Percentiles rank a stretch among this genome's conserved stretches.
phyloP scores from a whole-genome alignment of 92 coral and sea anemone genomes.

The Blastomussa wellsi region DNA sequence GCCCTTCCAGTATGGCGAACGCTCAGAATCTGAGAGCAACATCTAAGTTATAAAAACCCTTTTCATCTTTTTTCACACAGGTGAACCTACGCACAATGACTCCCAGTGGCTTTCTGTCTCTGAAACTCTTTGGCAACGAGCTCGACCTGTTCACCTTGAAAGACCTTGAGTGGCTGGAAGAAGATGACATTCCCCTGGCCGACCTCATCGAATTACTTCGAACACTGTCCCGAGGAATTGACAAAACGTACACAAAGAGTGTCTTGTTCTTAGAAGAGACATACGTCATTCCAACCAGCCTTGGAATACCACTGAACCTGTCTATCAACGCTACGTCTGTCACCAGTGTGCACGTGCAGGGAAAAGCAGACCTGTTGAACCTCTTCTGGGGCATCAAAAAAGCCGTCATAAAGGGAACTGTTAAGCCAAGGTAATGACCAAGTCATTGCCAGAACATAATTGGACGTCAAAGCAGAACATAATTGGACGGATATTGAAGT shows the following conservation, averaged over 20 bases:
- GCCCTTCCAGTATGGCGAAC: no score
- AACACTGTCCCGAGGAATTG: constrained; percentile 48
- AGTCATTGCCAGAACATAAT: neutral
- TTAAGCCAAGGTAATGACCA: constrained; percentile 71
- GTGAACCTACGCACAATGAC: constrained; percentile 61
- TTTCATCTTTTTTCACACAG: constrained; percentile 12
- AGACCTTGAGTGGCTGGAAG: constrained; percentile 61
- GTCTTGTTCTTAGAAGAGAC: constrained; percentile 56
- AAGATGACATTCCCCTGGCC: constrained; percentile 65
- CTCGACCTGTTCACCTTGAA: constrained; percentile 58
- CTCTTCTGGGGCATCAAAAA: constrained; percentile 50
- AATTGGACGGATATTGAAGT: neutral
- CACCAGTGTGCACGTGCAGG: constrained; percentile 54
- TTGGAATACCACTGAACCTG: constrained; percentile 71
- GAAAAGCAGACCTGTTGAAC: constrained; percentile 61
- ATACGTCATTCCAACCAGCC: constrained; percentile 58
- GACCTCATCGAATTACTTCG: constrained; percentile 48
- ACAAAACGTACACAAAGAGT: constrained; percentile 68
- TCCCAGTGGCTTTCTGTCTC: constrained; percentile 57
- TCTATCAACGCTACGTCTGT: constrained; percentile 65
- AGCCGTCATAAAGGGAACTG: constrained; percentile 49
- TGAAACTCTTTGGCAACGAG: constrained; percentile 68
- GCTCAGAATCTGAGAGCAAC: neutral
- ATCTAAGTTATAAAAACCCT: neutral
- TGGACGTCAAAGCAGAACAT: neutral